These are phyloP conservation scores for Varanus salvator DNA, from an alignment of 2,113 vertebrate species.

Conservation along the genomic window DNA sequence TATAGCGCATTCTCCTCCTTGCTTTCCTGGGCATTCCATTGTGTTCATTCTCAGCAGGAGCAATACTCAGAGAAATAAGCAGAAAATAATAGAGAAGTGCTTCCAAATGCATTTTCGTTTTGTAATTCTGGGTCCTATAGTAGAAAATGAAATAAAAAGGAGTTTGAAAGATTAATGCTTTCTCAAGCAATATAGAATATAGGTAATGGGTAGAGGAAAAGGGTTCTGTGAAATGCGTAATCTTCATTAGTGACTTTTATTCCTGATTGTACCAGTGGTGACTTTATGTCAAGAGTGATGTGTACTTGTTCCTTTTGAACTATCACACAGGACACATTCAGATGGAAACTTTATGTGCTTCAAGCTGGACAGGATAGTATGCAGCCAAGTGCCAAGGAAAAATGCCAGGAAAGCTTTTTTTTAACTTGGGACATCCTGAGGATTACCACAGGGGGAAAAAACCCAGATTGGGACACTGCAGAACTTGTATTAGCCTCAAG, in stretches of 20 bases:
- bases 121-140: constrained; percentile 54
- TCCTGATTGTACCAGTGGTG: not conserved
- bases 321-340: not conserved
- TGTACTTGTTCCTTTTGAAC: not conserved
- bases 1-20: constrained; percentile 43
- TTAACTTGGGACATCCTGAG: not conserved
- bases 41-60: constrained; percentile 62
- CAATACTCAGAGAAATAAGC: constrained; percentile 67
- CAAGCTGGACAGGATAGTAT: not conserved
- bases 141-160: constrained; percentile 27
- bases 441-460: not conserved
- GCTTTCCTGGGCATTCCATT: constrained; percentile 52
- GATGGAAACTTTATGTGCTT: not conserved
- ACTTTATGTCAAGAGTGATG: not conserved
- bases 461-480: not conserved
- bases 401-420: not conserved
- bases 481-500: not conserved
- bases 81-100: constrained; percentile 71
- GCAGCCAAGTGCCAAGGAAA: not conserved
- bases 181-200: fast-evolving
- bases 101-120: constrained; percentile 76
- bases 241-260: not conserved
- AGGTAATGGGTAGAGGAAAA: not conserved
- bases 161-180: not conserved
- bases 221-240: not conserved